phyloP scores from a whole-genome alignment of 2,113 vertebrate species.

The Lathamus discolor region DNA sequence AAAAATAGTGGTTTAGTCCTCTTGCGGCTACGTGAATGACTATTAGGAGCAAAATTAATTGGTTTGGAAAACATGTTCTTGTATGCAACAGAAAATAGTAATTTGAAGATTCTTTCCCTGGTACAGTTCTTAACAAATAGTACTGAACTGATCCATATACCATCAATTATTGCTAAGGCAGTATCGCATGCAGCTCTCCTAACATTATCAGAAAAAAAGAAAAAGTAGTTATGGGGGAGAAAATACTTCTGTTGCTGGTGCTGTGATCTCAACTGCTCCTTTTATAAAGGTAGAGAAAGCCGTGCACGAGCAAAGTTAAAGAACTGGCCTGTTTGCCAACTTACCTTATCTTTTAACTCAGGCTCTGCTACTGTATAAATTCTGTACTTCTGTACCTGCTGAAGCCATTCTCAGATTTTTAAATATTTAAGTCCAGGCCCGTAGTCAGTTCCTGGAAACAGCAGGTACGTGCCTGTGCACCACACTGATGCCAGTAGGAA shows the following conservation, averaged over 20 bases:
- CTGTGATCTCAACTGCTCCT: neutral
- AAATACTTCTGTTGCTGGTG: neutral
- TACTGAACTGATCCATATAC: neutral
- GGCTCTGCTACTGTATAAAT: neutral
- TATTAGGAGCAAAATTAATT: neutral
- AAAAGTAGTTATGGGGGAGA: neutral
- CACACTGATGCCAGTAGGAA: neutral
- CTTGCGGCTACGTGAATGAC: neutral
- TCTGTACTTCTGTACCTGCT: neutral
- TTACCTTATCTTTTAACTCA: neutral
- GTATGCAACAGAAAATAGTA: neutral
- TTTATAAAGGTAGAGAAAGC: neutral
- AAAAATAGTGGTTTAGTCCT: neutral
- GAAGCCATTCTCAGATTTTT: neutral
- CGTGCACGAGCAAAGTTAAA: neutral
- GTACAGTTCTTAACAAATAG: neutral
- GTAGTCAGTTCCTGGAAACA: neutral
- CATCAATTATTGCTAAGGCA: neutral
- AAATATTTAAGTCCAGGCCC: neutral
- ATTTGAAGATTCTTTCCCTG: neutral
- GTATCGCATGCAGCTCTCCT: neutral
- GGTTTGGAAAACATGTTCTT: neutral
- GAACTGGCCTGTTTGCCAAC: neutral
- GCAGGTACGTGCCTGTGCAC: neutral
- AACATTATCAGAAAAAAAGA: neutral